A percentile compares a stretch with the other conserved stretches of the same genome.
These are phyloP conservation scores for Nomada flava DNA, from an alignment of 2,888 invertebrate genomes.

Conservation along the genomic window DNA sequence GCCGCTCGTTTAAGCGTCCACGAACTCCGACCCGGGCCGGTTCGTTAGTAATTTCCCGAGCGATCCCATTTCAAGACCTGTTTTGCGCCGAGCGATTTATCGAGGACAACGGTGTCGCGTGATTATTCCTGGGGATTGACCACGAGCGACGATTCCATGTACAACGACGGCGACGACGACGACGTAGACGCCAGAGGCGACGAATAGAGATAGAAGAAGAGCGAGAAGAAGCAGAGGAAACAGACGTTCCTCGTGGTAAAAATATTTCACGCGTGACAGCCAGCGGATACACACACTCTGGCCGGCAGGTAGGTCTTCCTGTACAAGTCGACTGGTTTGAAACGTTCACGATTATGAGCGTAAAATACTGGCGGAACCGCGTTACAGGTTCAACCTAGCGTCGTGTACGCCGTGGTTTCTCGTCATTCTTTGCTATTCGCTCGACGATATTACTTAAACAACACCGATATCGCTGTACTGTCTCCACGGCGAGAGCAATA, in stretches of 20 bases:
- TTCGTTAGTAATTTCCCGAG: constrained; percentile 59
- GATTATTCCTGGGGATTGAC: constrained; percentile 49
- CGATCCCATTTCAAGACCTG: constrained; percentile 60
- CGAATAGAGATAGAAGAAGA: background rate
- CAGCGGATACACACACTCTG: constrained; percentile 23
- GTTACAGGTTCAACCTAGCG: constrained; percentile 28
- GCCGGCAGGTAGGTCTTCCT: constrained; percentile 48
- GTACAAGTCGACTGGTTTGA: constrained; percentile 62
- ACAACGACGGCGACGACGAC: constrained; percentile 3
- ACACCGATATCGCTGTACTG: constrained; percentile 53
- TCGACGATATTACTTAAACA: constrained; percentile 22
- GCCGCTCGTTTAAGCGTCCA: constrained; percentile 41
- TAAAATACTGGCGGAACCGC: constrained; percentile 12
- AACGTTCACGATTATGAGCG: constrained; percentile 68
- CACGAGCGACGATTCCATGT: constrained; percentile 3
- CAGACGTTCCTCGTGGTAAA: constrained; percentile 60
- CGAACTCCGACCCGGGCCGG: constrained; percentile 61
- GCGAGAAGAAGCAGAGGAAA: constrained; percentile 22
- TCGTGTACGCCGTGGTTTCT: constrained; percentile 13
- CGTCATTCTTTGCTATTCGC: constrained; percentile 27
- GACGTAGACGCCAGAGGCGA: constrained; percentile 1
- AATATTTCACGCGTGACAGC: constrained; percentile 71
- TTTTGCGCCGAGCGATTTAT: constrained; percentile 58
- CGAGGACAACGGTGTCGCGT: constrained; percentile 55
- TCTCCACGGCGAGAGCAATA: constrained; percentile 46